phyloP scores from a whole-genome alignment of 2,797 vertebrate species.

The Poeciliopsis gracilis region DNA sequence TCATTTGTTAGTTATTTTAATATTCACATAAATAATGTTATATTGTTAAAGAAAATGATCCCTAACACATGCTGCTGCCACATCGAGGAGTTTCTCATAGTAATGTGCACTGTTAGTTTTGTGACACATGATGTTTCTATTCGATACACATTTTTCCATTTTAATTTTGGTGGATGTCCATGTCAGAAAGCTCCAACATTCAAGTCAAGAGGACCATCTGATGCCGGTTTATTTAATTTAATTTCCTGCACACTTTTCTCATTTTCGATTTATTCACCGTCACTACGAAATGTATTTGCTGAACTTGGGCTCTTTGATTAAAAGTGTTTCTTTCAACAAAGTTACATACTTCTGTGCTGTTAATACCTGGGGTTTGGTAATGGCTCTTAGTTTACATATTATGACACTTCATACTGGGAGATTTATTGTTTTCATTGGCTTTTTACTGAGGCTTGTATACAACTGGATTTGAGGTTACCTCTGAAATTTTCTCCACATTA shows the following conservation, averaged over 20 bases:
- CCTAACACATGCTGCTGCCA: no score
- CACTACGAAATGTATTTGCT: not conserved
- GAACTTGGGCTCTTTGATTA: not conserved
- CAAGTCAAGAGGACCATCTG: not conserved
- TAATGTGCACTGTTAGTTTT: not conserved
- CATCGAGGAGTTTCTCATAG: no score
- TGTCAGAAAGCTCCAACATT: not conserved
- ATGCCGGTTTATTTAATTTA: not conserved
- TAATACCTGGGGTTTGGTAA: not conserved
- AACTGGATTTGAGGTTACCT: not conserved
- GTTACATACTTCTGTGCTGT: not conserved
- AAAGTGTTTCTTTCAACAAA: not conserved
- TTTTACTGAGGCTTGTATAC: not conserved
- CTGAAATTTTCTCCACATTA: not conserved
- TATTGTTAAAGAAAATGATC: no score
- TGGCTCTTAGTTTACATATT: not conserved
- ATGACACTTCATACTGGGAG: not conserved
- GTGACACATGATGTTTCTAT: not conserved
- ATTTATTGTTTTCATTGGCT: not conserved
- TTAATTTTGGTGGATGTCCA: not conserved
- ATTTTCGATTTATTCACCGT: not conserved
- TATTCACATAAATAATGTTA: no score
- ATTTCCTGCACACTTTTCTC: not conserved
- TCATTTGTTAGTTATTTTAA: no score
- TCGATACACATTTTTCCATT: not conserved